Evolutionary conservation across 2,888 invertebrate genomes (phyloP).

Genomic region (Ormia ochracea): DNA sequence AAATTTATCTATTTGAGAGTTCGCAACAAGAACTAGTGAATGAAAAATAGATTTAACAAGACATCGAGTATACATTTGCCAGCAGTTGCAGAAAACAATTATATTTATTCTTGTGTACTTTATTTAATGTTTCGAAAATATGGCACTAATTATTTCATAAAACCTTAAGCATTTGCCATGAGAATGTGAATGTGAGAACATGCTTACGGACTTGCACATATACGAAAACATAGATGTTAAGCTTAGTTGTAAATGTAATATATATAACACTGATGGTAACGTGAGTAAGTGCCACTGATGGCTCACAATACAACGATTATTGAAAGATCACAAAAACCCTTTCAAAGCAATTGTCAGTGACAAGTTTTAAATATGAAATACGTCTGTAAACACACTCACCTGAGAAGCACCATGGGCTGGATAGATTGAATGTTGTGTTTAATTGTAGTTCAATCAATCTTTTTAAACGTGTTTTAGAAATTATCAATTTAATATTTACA

Average conservation of each 20-base stretch:
- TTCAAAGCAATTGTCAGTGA: too few species aligned
- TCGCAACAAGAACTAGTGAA: not conserved
- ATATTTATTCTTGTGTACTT: not conserved
- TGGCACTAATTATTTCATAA: conserved; percentile 47
- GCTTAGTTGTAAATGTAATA: too few species aligned
- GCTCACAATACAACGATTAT: too few species aligned
- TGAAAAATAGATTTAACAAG: conserved; percentile 33
- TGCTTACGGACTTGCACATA: not conserved
- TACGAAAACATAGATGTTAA: not conserved
- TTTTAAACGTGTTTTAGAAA: too few species aligned
- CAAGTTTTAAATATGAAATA: too few species aligned
- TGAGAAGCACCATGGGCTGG: too few species aligned
- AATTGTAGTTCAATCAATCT: too few species aligned
- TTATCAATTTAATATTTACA: too few species aligned
- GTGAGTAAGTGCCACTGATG: too few species aligned
- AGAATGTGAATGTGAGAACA: conserved; percentile 40
- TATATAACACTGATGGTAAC: not conserved
- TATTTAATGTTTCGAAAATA: conserved; percentile 31
- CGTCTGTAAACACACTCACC: too few species aligned
- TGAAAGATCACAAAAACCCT: too few species aligned
- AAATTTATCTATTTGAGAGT: conserved; percentile 14
- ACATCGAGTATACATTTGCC: conserved; percentile 1
- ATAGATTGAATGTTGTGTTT: too few species aligned
- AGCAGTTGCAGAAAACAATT: conserved; percentile 19
- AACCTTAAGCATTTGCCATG: conserved; percentile 56